Base-by-base conservation (phyloP, 2,113 vertebrate species). In the Pangasianodon gigas region DNA sequence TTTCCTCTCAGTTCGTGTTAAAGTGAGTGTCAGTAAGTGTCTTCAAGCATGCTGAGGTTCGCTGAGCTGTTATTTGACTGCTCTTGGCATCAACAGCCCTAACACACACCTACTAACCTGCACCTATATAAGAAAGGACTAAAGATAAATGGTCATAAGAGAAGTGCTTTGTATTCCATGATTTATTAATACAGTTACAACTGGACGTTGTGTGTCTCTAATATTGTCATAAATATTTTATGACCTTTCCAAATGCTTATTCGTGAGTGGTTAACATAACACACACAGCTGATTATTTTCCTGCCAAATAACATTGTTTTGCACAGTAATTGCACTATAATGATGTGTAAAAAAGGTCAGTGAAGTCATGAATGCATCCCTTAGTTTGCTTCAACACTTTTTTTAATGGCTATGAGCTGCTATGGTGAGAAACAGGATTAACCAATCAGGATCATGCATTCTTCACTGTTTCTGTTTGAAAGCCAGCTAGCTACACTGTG, bases 121-220 rank as follows among this genome's bases (percentile, higher is more conserved):
- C 29, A 75, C 3, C 19, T 18, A 41, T 44, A 46, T 24, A 58
- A 58, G 14, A 77, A 75, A 71, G 3, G 32, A n/a, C 26, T 29
- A 71, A 54, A 37, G 18, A 77, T 24, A 56, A 46, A 87, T 46
- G 32, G 10, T 77, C 56, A 41, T 13, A 79, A 56, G 52, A 44
- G 86, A 79, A 19, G 21, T 44, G 8, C 24, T 80, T 80, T 52
- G 87, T 81, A 24, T 14, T 13, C 10, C 2, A 48, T 51, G 29
- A 24, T 80, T 88, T 81, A 24, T 84, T 77, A 84, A 74, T 71
- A 77, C 54, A 52, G 54, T 46, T 85, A 26, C 16, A 81, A n/a
- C 29, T 16, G 54, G 84, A n/a, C 29, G 2, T 18, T 52, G 41
- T 54, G 56, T 62, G 24, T 58, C 37, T 26, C 37, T 26, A 81